These are phyloP conservation scores for Chloebia gouldiae DNA, from an alignment of 2,113 vertebrate genomes.

Conservation along the genomic window DNA sequence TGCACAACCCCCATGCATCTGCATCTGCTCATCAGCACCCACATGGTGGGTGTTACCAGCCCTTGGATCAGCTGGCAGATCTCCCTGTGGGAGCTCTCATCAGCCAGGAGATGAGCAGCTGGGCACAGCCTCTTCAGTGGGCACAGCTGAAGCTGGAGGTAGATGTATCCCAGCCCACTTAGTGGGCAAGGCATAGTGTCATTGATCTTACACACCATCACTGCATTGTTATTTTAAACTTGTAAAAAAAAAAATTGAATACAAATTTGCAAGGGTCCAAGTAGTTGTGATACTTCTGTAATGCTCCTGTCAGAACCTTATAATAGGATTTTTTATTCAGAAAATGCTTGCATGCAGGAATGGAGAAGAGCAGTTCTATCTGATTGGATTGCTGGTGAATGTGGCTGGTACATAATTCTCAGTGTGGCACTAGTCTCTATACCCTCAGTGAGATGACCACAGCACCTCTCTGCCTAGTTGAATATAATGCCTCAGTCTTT, in stretches of 20 bases:
- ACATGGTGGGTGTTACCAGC: background rate
- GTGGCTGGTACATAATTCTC: background rate
- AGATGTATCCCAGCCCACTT: background rate
- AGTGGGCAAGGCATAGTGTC: background rate
- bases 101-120: background rate
- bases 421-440: background rate
- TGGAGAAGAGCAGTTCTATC: background rate
- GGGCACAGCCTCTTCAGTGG: background rate
- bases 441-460: background rate
- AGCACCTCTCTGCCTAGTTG: background rate
- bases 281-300: background rate
- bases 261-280: background rate
- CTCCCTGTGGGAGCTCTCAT: background rate
- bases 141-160: background rate
- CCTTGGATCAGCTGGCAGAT: background rate
- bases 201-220: background rate
- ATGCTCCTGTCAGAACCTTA: background rate
- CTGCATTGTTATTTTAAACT: background rate
- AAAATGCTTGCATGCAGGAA: background rate
- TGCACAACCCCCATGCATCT: fast-evolving
- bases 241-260: background rate
- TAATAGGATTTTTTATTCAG: background rate
- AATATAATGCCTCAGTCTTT: background rate
- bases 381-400: background rate
- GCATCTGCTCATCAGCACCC: background rate